Evolutionary conservation across 2,797 vertebrate genomes (phyloP).

Genomic region (Esox masquinongy): DNA sequence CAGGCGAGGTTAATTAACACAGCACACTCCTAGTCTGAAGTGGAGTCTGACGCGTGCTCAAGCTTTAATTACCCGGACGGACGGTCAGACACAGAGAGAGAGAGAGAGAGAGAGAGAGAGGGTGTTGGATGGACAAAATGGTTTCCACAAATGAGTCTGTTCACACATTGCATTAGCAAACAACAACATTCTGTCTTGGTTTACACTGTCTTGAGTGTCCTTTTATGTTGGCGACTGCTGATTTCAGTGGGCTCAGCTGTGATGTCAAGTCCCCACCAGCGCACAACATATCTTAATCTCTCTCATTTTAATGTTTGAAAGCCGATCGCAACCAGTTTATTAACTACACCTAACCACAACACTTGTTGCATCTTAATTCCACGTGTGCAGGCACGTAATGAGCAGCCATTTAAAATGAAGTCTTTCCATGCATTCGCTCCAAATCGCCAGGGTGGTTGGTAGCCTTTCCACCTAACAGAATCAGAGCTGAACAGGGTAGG

Average conservation of each 20-base stretch:
- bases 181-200: background rate
- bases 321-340: background rate
- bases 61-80: slow-evolving; percentile 58
- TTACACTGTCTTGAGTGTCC: background rate
- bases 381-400: too few species aligned
- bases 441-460: background rate
- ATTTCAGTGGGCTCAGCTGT: background rate
- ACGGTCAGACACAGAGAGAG: background rate
- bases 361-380: background rate
- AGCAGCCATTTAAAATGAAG: too few species aligned
- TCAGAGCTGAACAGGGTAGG: background rate
- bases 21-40: slow-evolving; percentile 54
- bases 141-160: background rate
- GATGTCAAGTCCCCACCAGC: background rate
- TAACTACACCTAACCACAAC: background rate
- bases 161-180: background rate
- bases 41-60: slow-evolving; percentile 53
- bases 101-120: background rate
- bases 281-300: background rate
- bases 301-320: background rate
- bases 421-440: background rate
- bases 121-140: slow-evolving; percentile 8
- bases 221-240: background rate
- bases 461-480: background rate
- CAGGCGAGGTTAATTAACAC: slow-evolving; percentile 63